Percentiles rank a stretch among this genome's conserved stretches.
Conservation (phyloP, 2,113 vertebrate species). For the Pseudopipra pipra region DNA sequence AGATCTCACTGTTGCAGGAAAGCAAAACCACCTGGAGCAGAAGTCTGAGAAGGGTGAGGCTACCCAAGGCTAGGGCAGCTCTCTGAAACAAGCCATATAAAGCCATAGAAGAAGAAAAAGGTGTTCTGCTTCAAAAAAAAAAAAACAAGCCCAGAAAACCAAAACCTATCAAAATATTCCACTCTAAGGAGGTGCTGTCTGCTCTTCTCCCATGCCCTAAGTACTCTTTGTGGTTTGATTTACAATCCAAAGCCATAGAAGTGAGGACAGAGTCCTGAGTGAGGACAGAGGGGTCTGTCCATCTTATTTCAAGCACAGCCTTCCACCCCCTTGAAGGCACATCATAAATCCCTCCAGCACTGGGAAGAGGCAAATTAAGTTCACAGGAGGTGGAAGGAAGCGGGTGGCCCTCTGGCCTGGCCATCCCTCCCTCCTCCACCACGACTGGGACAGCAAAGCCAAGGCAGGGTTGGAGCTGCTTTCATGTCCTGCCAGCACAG, state of each 20-base stretch:
- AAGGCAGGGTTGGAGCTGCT: neutral
- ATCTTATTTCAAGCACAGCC: neutral
- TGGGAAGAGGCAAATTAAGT: neutral
- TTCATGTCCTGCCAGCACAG: neutral
- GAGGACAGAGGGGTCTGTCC: neutral
- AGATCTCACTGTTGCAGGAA: constrained; percentile 1
- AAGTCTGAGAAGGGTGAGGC: neutral
- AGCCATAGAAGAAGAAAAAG: neutral
- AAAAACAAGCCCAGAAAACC: neutral
- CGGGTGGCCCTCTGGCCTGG: neutral
- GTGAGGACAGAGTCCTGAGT: neutral
- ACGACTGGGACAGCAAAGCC: neutral
- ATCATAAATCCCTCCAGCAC: neutral
- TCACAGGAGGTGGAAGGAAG: neutral
- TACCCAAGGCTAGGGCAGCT: neutral
- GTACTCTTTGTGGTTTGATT: neutral
- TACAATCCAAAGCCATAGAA: neutral
- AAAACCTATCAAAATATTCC: neutral
- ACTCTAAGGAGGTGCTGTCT: neutral
- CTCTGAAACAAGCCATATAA: neutral
- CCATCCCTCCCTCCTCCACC: neutral
- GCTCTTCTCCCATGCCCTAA: neutral
- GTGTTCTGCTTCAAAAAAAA: neutral
- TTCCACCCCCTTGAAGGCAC: neutral
- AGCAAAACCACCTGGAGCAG: constrained; percentile 29